Base-by-base conservation (phyloP, 2,888 invertebrate genomes). In the Empis stercorea region DNA sequence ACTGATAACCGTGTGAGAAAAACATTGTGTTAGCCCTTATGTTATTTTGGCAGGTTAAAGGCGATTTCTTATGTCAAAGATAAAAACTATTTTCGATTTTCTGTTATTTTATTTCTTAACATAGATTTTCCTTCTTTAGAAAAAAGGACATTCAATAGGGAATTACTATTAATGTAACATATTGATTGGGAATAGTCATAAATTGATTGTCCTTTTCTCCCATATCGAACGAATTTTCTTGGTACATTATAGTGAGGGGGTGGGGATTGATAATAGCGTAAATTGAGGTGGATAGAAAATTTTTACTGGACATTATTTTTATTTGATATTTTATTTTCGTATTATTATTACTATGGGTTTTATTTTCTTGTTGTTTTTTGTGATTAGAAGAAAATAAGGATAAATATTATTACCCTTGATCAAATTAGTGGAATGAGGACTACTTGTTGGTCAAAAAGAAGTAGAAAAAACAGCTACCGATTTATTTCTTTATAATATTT, bases 131-230 rank as follows among this genome's bases (percentile, higher is more conserved):
- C 2, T 20, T 20, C 20, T 5, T 20, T 27, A 9, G 9, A 27
- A 27, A 27, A 27, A 27, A 27, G 23, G 23, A 27, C 23, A 27
- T 27, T 27, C 23, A 27, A 38, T 48, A 36, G 48, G 48, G 44
- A 48, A 48, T 48, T 16, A 17, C 38, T 17, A 38, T 17, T 17
- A 14, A 14, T 36, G 14, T 48, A 41, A 36, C 37, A 48, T 38
- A 48, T 42, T 32, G 45, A 48, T 37, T 30, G 38, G 43, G 30
- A 40, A 17, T 44, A 45, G 38, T 43, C 48, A 48, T 48, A 48
- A 48, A 48, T 48, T 48, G 48, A 48, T 45, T 48, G 48, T 48
- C 48, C 41, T 48, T 45, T 48, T 45, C 5, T 34, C 6, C 14
- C 36, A 15, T 36, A 17, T 17, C 14, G n/a, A n/a, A n/a, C n/a